Evolutionary conservation across 2,113 vertebrate species (phyloP), one percentile per base, ranked within the genome.

Genomic region (Lophius piscatorius): DNA sequence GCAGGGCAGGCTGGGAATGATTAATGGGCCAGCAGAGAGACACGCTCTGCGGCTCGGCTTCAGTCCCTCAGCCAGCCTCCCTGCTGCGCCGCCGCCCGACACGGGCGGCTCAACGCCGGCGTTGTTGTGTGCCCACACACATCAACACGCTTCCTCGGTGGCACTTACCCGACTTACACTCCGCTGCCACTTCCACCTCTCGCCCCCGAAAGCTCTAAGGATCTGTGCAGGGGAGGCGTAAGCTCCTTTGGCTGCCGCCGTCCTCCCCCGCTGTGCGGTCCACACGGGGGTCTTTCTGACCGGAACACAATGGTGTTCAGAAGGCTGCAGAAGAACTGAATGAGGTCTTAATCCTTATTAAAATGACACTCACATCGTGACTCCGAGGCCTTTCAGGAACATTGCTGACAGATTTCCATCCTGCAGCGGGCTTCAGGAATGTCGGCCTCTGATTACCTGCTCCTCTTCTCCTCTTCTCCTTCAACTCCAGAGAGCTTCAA

Each of bases 1-100:
- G 74, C 73, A 51, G 71, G 67, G 55, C 69, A 79, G 76, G 63
- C 85, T 82, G 78, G 82, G 80, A 85, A 82, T 84, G 84, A 89
- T 80, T 84, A 86, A 81, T 87, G 72, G 72, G 64, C 67, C 78
- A 52, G 73, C 10, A 40, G 68, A 74, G 83, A 52, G 80, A 86
- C 85, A 85, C 76, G 72, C 80, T 88, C 76, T 63, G 24, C 34
- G 4, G 77, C 87, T 65, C 80, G 16, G 84, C 74, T 65, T 76
- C 74, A 82, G 77, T 70, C 70, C 77, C 67, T 48, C 58, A 10
- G 66, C 78, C 78, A 74, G 76, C 73, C 78, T 80, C 66, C 80
- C 80, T 70, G 84, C 84, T 80, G 79, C 26, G 78, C 76, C 22
- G 71, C 76, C 82, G 77, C 80, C 80, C 65, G 64, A 81, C 78